Conservation (phyloP, 2,113 vertebrate species). For the Typhlomys cinereus region DNA sequence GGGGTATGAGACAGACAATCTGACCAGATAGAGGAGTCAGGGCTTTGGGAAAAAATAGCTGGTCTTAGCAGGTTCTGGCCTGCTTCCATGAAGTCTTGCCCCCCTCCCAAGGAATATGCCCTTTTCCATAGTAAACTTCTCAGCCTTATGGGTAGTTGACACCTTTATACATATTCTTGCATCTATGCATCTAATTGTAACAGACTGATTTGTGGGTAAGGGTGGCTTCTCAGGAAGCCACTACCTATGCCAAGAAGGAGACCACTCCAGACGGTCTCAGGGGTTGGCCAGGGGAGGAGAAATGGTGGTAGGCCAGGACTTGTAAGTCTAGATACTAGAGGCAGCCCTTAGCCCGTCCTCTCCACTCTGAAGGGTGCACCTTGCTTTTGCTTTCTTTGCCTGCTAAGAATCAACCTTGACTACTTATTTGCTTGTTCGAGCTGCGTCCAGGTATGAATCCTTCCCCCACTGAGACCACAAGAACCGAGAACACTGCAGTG, state of each 20-base stretch:
- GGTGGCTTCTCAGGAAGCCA: not conserved
- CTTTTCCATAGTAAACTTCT: too few species aligned
- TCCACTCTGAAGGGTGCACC: not conserved
- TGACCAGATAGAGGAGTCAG: not conserved
- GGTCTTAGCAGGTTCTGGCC: too few species aligned
- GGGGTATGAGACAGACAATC: too few species aligned
- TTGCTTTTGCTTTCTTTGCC: not conserved
- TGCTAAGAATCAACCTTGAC: not conserved
- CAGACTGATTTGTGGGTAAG: not conserved
- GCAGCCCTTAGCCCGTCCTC: not conserved
- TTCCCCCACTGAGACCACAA: not conserved
- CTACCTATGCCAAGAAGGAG: not conserved
- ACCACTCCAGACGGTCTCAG: not conserved
- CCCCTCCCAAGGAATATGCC: not conserved
- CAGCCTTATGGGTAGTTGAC: too few species aligned
- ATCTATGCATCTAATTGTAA: not conserved
- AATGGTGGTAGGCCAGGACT: too few species aligned
- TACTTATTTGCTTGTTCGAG: too few species aligned
- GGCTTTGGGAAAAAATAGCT: too few species aligned
- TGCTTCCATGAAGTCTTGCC: not conserved
- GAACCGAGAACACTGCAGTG: not conserved
- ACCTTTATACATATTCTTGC: too few species aligned
- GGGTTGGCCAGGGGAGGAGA: not conserved
- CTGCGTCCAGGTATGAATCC: too few species aligned
- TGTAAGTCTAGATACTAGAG: not conserved